These are phyloP conservation scores for Oophaga sylvatica DNA, from an alignment of 2,797 vertebrate species.

Conservation along the genomic window DNA sequence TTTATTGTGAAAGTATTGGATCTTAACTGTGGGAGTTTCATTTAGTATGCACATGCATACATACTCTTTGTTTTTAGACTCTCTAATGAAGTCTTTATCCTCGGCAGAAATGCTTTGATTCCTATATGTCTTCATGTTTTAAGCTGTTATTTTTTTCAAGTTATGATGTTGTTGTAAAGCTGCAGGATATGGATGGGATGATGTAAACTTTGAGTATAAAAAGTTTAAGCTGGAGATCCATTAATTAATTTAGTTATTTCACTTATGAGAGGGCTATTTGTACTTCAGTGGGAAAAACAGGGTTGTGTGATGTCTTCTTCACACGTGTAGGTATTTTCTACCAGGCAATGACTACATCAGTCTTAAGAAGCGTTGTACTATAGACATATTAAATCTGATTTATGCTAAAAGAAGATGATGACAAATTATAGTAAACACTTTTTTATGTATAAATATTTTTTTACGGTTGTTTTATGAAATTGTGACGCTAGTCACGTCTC, in stretches of 20 bases:
- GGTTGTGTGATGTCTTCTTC: neutral
- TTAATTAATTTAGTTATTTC: neutral
- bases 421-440: neutral
- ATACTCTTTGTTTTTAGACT: constrained; percentile 10
- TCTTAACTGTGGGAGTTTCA: constrained; percentile 28
- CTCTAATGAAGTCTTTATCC: constrained; percentile 2
- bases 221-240: neutral
- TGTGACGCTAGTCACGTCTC: too few relatives aligned
- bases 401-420: neutral
- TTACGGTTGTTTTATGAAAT: too few relatives aligned
- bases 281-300: neutral
- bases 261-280: neutral
- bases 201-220: neutral
- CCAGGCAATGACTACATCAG: neutral
- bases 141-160: neutral
- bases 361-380: neutral
- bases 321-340: neutral
- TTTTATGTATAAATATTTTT: neutral
- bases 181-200: neutral
- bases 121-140: neutral
- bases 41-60: constrained; percentile 31
- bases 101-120: constrained; percentile 4
- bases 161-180: neutral
- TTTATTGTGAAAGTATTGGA: constrained; percentile 22
- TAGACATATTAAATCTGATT: neutral